Evolutionary conservation across 2,888 invertebrate species (phyloP), one percentile per base, ranked within the genome.

Genomic region (Papilio demoleus): DNA sequence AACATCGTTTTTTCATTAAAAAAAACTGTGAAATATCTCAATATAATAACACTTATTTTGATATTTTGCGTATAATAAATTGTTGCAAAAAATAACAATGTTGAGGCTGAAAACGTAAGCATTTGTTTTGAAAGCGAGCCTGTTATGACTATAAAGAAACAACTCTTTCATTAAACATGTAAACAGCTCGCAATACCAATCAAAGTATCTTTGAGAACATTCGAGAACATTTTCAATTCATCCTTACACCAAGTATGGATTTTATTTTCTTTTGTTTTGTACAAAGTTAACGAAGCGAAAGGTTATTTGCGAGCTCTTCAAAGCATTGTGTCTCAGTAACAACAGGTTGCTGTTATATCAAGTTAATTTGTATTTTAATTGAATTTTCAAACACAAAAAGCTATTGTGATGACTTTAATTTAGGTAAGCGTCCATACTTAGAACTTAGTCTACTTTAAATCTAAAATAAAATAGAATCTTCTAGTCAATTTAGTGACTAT

Each of bases 201-300:
- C 47, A 19, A 40, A 59, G 19, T 45, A 36, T 36, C 59, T 60
- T 50, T 67, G 38, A 50, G 45, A 65, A 45, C 58, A 47, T 66
- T 66, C 50, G 50, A 34, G 31, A 34, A 59, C 36, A 47, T 47
- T 61, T 67, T 61, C 19, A 67, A 67, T 67, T 61, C 40, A 67
- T 67, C 50, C 38, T 67, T 60, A 34, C 12, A 45, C 59, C 36
- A 38, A 50, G 60, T 50, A 61, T 19, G 40, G 67, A 53, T 53
- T 67, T 50, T 61, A 66, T 53, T 61, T 61, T 61, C 61, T 67
- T 66, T 67, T 67, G 67, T 67, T 61, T 61, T 50, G 34, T 61
- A 4, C n/a, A 40, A 67, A 67, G 24, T 11, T 60, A 61, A 50
- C 67, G 61, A 61, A 67, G 50, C 60, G 50, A 24, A 31, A 50